Evolutionary conservation across 1,140 invertebrate species (phyloP).

Genomic region (Drosophila serrata): DNA sequence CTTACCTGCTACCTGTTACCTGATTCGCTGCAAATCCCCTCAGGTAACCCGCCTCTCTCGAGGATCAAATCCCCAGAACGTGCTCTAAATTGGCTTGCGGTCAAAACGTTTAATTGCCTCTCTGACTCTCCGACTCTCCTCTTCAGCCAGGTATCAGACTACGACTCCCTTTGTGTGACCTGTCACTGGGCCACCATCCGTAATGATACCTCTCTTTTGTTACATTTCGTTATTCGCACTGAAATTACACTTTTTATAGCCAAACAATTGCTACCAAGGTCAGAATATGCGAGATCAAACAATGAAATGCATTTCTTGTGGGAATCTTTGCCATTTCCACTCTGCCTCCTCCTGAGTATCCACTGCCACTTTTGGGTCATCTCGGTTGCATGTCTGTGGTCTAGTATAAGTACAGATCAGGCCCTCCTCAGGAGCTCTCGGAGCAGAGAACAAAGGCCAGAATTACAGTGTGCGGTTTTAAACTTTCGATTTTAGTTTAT

Average conservation of each 20-base stretch:
- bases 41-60: conserved; percentile 21
- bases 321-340: conserved; percentile 24
- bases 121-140: conserved; percentile 5
- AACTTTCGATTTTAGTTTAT: conserved; percentile 74
- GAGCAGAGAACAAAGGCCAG: conserved; percentile 28
- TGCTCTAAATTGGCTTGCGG: conserved; percentile 83
- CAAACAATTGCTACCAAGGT: conserved; percentile 75
- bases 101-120: conserved; percentile 83
- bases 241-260: conserved; percentile 51
- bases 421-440: background rate
- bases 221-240: conserved; percentile 29
- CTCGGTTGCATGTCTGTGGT: conserved; percentile 74
- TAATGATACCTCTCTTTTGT: conserved; percentile 37
- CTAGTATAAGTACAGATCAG: conserved; percentile 49
- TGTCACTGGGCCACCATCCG: conserved; percentile 55
- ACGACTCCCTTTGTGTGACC: conserved; percentile 50
- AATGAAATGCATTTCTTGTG: conserved; percentile 17
- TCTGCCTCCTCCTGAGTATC: conserved; percentile 15
- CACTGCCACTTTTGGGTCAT: conserved; percentile 5
- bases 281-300: conserved; percentile 46
- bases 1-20: conserved; percentile 47
- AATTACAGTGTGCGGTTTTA: conserved; percentile 62
- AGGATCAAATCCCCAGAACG: conserved; percentile 24
- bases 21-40: conserved; percentile 58
- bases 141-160: conserved; percentile 5